These are phyloP conservation scores for Octomys mimax DNA, from an alignment of 2,797 vertebrate species.

Conservation along the genomic window DNA sequence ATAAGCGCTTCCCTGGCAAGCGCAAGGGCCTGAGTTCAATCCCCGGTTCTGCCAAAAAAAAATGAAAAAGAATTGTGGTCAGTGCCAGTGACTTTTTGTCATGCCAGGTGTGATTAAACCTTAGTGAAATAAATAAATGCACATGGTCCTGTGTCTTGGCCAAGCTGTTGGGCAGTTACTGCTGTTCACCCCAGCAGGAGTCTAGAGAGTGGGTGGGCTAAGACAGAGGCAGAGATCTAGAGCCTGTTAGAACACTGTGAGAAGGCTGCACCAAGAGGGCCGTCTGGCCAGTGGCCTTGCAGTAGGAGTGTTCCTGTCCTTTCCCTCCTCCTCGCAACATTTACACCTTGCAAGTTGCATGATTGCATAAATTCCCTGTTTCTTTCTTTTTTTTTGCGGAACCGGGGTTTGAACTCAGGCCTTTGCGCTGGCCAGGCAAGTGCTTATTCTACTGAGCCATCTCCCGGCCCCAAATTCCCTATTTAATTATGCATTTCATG, in stretches of 20 bases:
- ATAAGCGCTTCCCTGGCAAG: no score
- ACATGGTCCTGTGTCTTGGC: rapidly evolving
- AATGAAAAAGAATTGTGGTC: not conserved
- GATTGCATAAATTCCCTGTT: not conserved
- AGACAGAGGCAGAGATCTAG: not conserved
- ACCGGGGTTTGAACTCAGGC: no score
- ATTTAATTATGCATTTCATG: not conserved
- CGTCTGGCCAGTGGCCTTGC: rapidly evolving
- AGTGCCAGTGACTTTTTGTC: not conserved
- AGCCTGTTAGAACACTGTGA: not conserved
- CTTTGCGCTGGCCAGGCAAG: no score
- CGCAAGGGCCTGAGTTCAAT: no score
- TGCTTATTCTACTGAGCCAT: no score
- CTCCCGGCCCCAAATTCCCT: not conserved
- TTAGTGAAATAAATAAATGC: not conserved
- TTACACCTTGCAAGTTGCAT: not conserved
- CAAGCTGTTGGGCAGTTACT: rapidly evolving
- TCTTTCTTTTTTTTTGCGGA: not conserved
- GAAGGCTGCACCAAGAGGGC: not conserved
- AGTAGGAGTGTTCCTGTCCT: not conserved
- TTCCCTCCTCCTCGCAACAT: not conserved
- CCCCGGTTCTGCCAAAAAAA: no score
- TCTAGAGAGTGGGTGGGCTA: not conserved
- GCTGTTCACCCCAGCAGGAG: not conserved
- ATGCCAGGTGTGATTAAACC: not conserved